A percentile compares a stretch with the other conserved stretches of the same genome.
Evolutionary conservation across 2,888 invertebrate species (phyloP).

Genomic region (Drosophila aldrichi): DNA sequence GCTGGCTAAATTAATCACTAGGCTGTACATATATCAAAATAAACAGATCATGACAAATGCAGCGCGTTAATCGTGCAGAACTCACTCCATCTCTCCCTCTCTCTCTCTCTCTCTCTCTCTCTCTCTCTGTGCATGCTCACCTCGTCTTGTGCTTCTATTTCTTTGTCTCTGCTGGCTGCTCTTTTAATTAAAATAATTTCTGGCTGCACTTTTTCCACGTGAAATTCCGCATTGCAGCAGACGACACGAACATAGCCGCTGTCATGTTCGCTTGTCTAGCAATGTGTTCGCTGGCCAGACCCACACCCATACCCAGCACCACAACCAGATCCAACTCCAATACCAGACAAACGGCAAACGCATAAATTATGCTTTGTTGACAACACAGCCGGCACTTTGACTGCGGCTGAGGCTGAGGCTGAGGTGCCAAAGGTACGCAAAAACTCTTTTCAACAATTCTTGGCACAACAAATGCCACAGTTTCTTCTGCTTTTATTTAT

Average conservation of each 20-base stretch:
- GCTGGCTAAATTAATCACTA: constrained; percentile 67
- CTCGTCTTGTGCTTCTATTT: constrained; percentile 37
- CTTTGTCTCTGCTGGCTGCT: constrained; percentile 21
- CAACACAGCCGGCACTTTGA: constrained; percentile 34
- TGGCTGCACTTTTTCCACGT: constrained; percentile 73
- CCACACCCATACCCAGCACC: constrained; percentile 4
- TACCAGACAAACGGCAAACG: constrained; percentile 52
- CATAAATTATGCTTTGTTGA: constrained; percentile 79
- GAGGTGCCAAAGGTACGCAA: constrained; percentile 69
- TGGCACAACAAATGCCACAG: constrained; percentile 49
- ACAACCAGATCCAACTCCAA: constrained; percentile 36
- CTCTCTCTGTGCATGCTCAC: constrained; percentile 37
- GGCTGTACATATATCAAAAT: constrained; percentile 65
- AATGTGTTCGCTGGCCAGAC: constrained; percentile 58
- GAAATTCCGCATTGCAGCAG: constrained; percentile 61
- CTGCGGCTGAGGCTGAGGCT: constrained; percentile 47
- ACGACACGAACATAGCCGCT: constrained; percentile 65
- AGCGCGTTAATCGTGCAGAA: constrained; percentile 62
- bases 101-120: constrained; percentile 16
- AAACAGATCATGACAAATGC: constrained; percentile 81
- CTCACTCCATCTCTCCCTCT: constrained; percentile 17
- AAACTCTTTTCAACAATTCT: constrained; percentile 56
- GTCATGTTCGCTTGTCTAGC: constrained; percentile 76
- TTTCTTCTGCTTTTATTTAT: background rate
- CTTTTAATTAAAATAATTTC: constrained; percentile 77